These are phyloP conservation scores for Chloroclysta siterata DNA, from an alignment of 2,888 invertebrate species.

Conservation along the genomic window DNA sequence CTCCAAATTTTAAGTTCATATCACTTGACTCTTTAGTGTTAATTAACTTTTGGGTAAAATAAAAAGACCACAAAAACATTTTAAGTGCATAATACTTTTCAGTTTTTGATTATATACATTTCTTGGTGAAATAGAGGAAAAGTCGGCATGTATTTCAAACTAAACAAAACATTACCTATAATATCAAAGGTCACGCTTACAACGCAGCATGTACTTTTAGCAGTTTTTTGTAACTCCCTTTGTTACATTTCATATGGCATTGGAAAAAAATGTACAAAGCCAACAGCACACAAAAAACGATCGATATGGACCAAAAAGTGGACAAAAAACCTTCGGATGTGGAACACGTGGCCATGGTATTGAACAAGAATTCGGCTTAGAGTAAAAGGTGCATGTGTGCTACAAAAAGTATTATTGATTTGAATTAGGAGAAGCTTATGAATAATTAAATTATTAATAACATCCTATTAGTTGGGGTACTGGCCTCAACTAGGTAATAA, in stretches of 20 bases:
- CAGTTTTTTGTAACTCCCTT: constrained; percentile 43
- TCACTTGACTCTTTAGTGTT: constrained; percentile 10
- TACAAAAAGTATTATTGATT: constrained; percentile 7
- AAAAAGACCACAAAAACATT: too few species aligned
- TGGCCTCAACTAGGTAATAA: too few species aligned
- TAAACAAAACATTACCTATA: constrained; percentile 25
- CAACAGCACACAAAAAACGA: constrained; percentile 51
- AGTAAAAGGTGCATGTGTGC: constrained; percentile 37
- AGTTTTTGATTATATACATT: too few species aligned
- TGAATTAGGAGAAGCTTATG: background rate
- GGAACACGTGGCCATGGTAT: constrained; percentile 61
- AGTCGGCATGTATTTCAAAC: background rate
- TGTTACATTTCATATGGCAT: constrained; percentile 58
- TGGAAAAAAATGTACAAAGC: constrained; percentile 53
- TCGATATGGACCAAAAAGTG: constrained; percentile 46
- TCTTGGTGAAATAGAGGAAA: too few species aligned
- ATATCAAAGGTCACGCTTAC: constrained; percentile 34
- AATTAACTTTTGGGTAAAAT: constrained; percentile 4
- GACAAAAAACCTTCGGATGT: constrained; percentile 49
- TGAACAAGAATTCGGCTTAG: constrained; percentile 36
- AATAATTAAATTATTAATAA: background rate
- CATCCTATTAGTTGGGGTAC: too few species aligned
- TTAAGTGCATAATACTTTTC: too few species aligned
- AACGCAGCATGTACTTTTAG: constrained; percentile 36
- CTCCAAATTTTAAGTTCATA: constrained; percentile 11